phyloP scores from a whole-genome alignment of 1,140 invertebrate species.

The Drosophila bocki region DNA sequence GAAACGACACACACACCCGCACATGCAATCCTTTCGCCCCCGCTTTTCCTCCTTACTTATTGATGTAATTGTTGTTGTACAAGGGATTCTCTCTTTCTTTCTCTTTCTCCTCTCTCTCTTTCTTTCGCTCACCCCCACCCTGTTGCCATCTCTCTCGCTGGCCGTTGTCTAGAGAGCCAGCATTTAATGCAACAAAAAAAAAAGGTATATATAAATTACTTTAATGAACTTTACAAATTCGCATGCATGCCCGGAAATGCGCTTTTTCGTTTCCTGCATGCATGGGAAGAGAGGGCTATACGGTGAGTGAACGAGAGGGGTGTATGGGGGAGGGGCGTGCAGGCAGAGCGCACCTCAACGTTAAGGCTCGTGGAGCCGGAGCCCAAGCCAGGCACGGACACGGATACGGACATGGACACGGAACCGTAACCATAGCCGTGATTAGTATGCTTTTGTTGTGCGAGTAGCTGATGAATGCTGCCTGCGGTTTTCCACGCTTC shows the following conservation, averaged over 20 bases:
- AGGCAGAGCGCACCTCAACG: conserved; percentile 55
- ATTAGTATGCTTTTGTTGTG: conserved; percentile 80
- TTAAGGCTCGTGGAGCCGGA: conserved; percentile 43
- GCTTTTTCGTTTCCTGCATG: conserved; percentile 75
- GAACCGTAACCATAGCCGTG: conserved; percentile 62
- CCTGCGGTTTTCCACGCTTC: conserved; percentile 54
- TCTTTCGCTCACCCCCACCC: conserved; percentile 1
- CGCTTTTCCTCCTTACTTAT: conserved; percentile 55
- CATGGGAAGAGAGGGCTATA: conserved; percentile 4
- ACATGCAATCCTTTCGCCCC: conserved; percentile 14
- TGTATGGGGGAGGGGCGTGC: background rate
- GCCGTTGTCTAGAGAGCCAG: conserved; percentile 60
- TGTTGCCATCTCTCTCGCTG: conserved; percentile 21
- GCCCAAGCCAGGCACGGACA: conserved; percentile 30
- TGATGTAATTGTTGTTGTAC: conserved; percentile 77
- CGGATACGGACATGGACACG: conserved; percentile 43
- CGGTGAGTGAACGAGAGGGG: background rate
- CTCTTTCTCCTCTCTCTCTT: background rate
- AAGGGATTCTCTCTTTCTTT: background rate
- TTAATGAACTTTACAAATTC: conserved; percentile 84
- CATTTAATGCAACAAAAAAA: conserved; percentile 71
- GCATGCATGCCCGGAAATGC: conserved; percentile 78
- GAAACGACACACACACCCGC: conserved; percentile 45
- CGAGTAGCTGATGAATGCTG: conserved; percentile 67
- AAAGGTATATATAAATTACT: conserved; percentile 81